Evolutionary conservation across 2,888 invertebrate genomes (phyloP), one percentile per base, ranked within the genome.

Genomic region (Alsophila aescularia): DNA sequence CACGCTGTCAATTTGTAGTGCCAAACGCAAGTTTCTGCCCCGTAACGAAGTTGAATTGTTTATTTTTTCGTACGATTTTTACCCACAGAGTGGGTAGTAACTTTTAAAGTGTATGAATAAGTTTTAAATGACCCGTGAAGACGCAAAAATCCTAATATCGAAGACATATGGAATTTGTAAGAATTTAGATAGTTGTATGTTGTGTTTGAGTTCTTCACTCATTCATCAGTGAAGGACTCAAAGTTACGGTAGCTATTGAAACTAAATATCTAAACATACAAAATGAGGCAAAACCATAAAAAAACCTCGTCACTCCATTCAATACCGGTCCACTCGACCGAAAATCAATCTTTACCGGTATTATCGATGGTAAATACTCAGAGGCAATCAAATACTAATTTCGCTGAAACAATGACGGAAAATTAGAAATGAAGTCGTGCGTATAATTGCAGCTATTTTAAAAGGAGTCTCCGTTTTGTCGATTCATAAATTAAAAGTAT

Each of bases 391-490:
- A 84, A 83, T 79, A 80, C 79, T 79, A 82, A 84, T 84, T 84
- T 81, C 75, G 67, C 70, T 73, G 72, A 79, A 83, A 85, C 82
- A 86, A 82, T 81, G 80, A 78, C 70, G 73, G 82, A 79, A 82
- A 85, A 87, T 88, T 85, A 82, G 84, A 85, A 85, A 83, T 75
- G 79, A 75, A 78, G 69, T 80, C 79, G 77, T 81, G 84, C 87
- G 84, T 81, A 70, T 79, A 87, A 79, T 77, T 75, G 72, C 75
- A 67, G 58, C 68, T 66, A 70, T 72, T 75, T 71, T 68, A 64
- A 66, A 68, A 64, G 62, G 45, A 56, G 52, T 44, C 51, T 35
- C 50, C 52, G 57, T 57, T 51, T 53, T 49, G 34, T 34, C 60
- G 69, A 75, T 75, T 72, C 69, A 73, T 70, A 2, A 21, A n/a